Evolutionary conservation across 35 echinoderm and acorn worm genomes (phyloP).

Genomic region (Ophiothrix spiculata): DNA sequence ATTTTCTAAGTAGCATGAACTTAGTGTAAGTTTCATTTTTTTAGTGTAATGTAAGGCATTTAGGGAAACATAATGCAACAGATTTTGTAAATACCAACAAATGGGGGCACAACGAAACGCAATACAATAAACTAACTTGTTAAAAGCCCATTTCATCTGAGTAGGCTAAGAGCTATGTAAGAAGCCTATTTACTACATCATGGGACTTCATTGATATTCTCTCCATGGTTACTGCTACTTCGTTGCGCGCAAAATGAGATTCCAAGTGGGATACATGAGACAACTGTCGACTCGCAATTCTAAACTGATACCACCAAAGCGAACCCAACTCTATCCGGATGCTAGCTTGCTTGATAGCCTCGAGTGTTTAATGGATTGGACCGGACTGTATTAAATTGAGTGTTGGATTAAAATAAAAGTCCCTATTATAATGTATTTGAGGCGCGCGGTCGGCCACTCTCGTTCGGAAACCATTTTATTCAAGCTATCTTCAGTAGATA

Average conservation of each 20-base stretch:
- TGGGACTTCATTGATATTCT: slow-evolving; percentile 43
- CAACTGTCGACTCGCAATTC: background rate
- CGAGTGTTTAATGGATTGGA: slow-evolving; percentile 48
- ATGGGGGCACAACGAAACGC: slow-evolving; percentile 14
- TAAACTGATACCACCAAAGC: slow-evolving; percentile 43
- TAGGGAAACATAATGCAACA: slow-evolving; percentile 22
- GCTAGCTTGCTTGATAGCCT: slow-evolving; percentile 35
- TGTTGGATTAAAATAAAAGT: slow-evolving; percentile 15
- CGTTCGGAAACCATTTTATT: background rate
- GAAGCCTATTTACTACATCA: slow-evolving; percentile 1
- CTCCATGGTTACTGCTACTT: slow-evolving; percentile 27
- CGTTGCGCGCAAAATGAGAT: slow-evolving; percentile 18
- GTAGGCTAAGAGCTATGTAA: slow-evolving; percentile 13
- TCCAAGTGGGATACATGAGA: background rate
- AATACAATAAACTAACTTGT: background rate
- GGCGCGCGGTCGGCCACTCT: background rate
- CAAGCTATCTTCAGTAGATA: background rate
- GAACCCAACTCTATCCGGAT: slow-evolving; percentile 44
- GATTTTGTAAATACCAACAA: slow-evolving; percentile 36
- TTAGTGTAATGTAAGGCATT: slow-evolving; percentile 39
- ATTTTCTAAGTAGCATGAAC: slow-evolving; percentile 30
- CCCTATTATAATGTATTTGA: background rate
- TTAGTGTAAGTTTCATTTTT: slow-evolving; percentile 15
- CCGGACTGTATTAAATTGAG: slow-evolving; percentile 48
- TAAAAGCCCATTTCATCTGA: background rate